Evolutionary conservation across 2,113 vertebrate species (phyloP).

Genomic region (Colius striatus): DNA sequence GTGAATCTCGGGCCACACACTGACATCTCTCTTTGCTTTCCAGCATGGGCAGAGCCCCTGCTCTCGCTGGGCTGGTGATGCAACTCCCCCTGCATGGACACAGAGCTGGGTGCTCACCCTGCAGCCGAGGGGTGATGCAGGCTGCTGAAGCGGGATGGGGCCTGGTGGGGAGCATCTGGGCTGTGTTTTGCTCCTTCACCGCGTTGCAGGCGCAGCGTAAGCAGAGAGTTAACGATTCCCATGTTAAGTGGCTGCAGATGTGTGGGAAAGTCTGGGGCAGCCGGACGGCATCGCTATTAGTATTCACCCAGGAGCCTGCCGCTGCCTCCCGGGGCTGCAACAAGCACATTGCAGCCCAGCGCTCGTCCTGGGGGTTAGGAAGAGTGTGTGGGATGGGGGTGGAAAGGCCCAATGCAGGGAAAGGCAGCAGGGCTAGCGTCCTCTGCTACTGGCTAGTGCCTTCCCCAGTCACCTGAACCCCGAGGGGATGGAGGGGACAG

Average conservation of each 20-base stretch:
- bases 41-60: fast-evolving
- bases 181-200: fast-evolving
- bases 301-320: conserved; percentile 62
- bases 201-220: not conserved
- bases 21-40: not conserved
- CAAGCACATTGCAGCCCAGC: conserved; percentile 33
- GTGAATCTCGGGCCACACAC: not conserved
- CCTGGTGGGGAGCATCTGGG: not conserved
- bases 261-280: conserved; percentile 71
- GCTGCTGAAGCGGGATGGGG: not conserved
- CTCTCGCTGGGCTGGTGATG: fast-evolving
- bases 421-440: not conserved
- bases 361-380: not conserved
- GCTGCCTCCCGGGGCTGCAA: conserved; percentile 37
- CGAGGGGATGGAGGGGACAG: fast-evolving
- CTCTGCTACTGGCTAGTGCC: not conserved
- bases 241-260: conserved; percentile 77
- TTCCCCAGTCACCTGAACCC: not conserved
- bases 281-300: conserved; percentile 58
- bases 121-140: fast-evolving
- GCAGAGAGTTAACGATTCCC: conserved; percentile 67
- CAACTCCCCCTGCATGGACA: fast-evolving
- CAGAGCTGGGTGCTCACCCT: not conserved
- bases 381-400: not conserved
- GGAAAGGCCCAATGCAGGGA: not conserved